These are phyloP conservation scores for Falco berigora DNA, from an alignment of 2,797 vertebrate species.

Conservation along the genomic window DNA sequence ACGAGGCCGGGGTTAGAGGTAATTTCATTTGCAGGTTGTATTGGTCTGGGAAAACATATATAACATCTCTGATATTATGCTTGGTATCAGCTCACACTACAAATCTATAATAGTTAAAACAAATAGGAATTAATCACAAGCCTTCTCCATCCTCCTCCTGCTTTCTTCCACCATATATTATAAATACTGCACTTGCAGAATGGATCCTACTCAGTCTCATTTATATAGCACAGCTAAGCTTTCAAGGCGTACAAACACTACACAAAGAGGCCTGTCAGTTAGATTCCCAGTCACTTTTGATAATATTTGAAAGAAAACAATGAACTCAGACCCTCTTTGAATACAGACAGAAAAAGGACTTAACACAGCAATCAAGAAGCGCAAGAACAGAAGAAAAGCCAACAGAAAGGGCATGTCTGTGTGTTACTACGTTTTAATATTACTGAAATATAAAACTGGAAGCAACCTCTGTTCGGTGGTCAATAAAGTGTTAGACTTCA, in stretches of 20 bases:
- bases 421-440: neutral
- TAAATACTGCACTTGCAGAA: neutral
- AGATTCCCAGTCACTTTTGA: neutral
- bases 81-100: neutral
- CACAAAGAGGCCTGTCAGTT: neutral
- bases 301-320: neutral
- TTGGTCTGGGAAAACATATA: neutral
- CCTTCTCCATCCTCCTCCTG: neutral
- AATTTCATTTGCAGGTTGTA: neutral
- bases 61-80: neutral
- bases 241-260: neutral
- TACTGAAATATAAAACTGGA: neutral
- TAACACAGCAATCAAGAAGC: neutral
- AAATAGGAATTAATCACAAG: neutral
- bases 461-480: neutral
- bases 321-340: neutral
- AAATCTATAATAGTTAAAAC: neutral
- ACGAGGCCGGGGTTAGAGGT: neutral
- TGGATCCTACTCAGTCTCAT: neutral
- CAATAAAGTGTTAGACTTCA: neutral
- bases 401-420: neutral
- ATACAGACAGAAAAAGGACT: neutral
- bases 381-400: neutral
- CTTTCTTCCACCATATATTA: neutral
- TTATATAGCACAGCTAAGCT: neutral